Evolutionary conservation across 2,888 invertebrate species (phyloP), one percentile per base, ranked within the genome.

Genomic region (Autographa gamma): DNA sequence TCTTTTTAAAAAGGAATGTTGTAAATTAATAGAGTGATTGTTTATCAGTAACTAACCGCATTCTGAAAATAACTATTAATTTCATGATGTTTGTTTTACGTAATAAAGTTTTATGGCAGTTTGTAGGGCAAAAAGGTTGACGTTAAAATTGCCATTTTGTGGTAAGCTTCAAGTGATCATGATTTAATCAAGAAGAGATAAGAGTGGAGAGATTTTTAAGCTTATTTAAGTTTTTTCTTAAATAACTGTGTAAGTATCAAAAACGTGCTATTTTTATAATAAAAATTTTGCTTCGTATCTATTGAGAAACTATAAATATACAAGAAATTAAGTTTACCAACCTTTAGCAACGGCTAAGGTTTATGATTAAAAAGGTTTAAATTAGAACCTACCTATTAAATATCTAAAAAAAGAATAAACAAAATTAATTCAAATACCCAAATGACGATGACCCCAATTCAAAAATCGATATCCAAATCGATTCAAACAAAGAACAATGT

Each of bases 401-500:
- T 43, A 6, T 14, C 25, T 52, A n/a, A 52, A 11, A 54, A 31
- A 31, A 14, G 14, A 34, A 4, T 32, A 0, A 38, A 4, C 13
- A 25, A 14, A 52, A 60, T 34, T 34, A 34, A 5, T 34, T 43
- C 2, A 13, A 8, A 4, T 18, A 18, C 3, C 1, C 13, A 16
- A 59, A 43, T 48, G 61, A 25, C 38, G 56, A 13, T 61, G 38
- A 65, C 38, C 66, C 9, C 43, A 61, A 63, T 68, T 63, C 9
- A 11, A 65, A 69, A 61, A 66, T 31, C 18, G 48, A 75, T 66
- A 25, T 59, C 18, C 43, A 73, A 78, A 71, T 64, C 63, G 59
- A 72, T 66, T 63, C 13, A 61, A 73, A 71, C n/a, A 59, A 32
- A 68, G 62, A 62, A 71, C 72, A 69, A 71, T 72, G 48, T 52